phyloP scores from a whole-genome alignment of 2,113 vertebrate genomes.

The Eublepharis macularius region DNA sequence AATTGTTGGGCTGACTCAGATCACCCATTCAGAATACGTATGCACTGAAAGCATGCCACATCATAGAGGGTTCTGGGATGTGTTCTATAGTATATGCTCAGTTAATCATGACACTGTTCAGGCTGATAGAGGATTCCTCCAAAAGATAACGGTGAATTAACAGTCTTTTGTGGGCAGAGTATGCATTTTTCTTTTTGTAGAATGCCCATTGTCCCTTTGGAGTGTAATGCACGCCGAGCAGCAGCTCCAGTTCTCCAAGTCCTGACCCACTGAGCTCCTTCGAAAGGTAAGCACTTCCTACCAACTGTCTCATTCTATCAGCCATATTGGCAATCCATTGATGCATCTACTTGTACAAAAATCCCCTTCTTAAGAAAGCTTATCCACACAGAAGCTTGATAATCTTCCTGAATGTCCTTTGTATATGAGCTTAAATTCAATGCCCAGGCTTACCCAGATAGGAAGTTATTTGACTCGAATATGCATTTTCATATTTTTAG shows the following conservation, averaged over 20 bases:
- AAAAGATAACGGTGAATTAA: neutral
- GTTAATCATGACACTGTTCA: neutral
- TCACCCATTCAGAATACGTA: too few species aligned
- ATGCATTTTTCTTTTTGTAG: too few species aligned
- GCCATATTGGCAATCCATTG: neutral
- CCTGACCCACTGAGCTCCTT: neutral
- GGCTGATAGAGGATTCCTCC: too few species aligned
- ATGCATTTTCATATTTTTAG: neutral
- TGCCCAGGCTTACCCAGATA: neutral
- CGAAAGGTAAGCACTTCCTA: neutral
- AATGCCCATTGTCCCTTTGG: neutral
- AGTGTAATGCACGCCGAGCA: neutral
- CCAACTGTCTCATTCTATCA: neutral
- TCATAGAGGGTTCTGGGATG: neutral
- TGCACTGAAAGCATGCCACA: neutral
- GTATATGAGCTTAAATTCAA: neutral
- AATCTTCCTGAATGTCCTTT: neutral
- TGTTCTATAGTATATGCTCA: neutral
- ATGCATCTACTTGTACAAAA: neutral
- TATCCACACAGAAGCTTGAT: neutral
- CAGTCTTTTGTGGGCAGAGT: too few species aligned
- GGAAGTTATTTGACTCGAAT: neutral
- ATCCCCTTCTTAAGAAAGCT: neutral
- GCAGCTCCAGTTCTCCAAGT: neutral
- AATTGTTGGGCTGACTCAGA: neutral